phyloP scores from a whole-genome alignment of 2,888 invertebrate genomes.

The Pyrochroa serraticornis region DNA sequence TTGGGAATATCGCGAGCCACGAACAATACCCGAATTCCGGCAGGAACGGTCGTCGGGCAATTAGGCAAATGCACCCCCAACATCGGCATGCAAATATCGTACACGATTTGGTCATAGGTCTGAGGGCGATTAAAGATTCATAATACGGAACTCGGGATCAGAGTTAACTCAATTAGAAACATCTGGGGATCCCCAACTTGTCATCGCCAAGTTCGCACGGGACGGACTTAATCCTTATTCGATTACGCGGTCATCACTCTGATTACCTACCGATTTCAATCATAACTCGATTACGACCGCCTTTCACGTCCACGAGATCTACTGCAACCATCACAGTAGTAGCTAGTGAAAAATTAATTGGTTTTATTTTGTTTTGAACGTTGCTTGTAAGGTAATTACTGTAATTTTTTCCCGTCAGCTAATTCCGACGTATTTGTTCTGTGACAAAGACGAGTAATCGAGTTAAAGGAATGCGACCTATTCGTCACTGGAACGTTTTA shows the following conservation, averaged over 20 bases:
- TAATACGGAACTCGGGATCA: conserved; percentile 29
- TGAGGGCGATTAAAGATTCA: conserved; percentile 33
- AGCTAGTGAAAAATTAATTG: neutral
- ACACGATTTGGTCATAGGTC: conserved; percentile 25
- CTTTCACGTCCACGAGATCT: neutral
- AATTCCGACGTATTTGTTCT: neutral
- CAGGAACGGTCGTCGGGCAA: neutral
- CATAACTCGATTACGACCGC: conserved; percentile 7
- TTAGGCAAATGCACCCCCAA: conserved; percentile 17
- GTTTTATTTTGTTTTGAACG: neutral
- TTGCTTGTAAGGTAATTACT: neutral
- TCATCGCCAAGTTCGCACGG: conserved; percentile 27
- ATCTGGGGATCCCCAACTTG: conserved; percentile 32
- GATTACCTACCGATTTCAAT: conserved; percentile 20
- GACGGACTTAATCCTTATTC: conserved; percentile 31
- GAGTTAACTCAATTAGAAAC: conserved; percentile 33
- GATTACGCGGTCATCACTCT: conserved; percentile 25
- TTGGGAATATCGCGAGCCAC: no score
- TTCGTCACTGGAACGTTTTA: conserved; percentile 3
- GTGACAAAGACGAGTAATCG: conserved; percentile 1
- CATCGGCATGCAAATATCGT: conserved; percentile 23
- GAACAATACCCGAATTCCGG: no score
- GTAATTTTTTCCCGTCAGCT: neutral
- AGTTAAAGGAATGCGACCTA: neutral
- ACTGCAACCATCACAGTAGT: neutral